These are phyloP conservation scores for Apteryx owenii DNA, from an alignment of 2,113 vertebrate genomes.

Conservation along the genomic window DNA sequence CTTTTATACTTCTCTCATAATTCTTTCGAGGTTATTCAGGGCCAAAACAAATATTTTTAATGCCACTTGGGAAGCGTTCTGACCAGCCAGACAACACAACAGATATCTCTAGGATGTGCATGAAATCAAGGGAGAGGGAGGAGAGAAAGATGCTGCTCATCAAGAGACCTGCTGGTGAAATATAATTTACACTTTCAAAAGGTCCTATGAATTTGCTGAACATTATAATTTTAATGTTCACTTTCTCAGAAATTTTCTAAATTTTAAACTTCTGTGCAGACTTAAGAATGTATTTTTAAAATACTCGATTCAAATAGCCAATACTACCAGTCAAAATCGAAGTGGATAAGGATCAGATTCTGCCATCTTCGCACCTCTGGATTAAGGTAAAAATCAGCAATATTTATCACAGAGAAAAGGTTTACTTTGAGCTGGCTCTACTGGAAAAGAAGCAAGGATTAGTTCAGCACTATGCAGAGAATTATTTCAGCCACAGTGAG, in stretches of 20 bases:
- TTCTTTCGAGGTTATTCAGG: slow-evolving; percentile 37
- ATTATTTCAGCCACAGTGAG: background rate
- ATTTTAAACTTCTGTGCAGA: background rate
- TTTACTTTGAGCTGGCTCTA: background rate
- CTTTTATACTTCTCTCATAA: slow-evolving; percentile 58
- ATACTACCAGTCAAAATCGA: background rate
- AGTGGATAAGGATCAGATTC: background rate
- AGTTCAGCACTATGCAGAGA: background rate
- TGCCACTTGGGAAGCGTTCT: slow-evolving; percentile 21
- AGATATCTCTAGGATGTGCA: background rate
- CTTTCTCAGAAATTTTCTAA: background rate
- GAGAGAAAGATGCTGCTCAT: background rate
- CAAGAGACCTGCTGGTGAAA: background rate
- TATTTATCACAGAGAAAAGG: background rate
- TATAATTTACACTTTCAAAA: background rate
- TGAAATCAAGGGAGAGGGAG: background rate
- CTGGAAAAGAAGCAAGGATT: background rate
- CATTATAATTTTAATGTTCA: background rate
- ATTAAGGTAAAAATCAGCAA: background rate
- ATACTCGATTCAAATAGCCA: background rate
- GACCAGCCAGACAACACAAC: slow-evolving; percentile 16
- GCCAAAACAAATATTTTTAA: slow-evolving; percentile 71
- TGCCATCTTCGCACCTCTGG: background rate
- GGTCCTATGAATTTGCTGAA: background rate
- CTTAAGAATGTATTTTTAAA: background rate